These are phyloP conservation scores for Erebia ligea DNA, from an alignment of 2,888 invertebrate species.

Conservation along the genomic window DNA sequence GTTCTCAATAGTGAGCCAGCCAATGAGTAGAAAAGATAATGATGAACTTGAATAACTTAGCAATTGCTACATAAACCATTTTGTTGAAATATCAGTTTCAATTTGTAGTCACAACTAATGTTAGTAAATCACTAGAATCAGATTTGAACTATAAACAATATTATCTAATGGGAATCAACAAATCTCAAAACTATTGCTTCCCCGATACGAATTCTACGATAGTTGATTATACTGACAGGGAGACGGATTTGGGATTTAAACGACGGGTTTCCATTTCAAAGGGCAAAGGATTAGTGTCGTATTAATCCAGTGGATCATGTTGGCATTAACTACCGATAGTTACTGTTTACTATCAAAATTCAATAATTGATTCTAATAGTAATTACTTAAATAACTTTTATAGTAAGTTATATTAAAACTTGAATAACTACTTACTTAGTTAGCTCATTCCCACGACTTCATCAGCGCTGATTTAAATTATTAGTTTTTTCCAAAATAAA, in stretches of 20 bases:
- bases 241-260: conserved; percentile 3
- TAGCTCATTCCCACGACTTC: no score
- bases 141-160: conserved; percentile 1
- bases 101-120: not conserved
- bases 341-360: not conserved
- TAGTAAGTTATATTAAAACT: no score
- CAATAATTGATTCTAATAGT: not conserved
- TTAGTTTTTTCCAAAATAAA: no score
- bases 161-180: not conserved
- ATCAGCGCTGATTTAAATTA: no score
- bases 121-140: conserved; percentile 5
- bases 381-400: not conserved
- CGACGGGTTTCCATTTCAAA: conserved; percentile 8
- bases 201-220: not conserved
- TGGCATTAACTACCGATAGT: not conserved
- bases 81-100: not conserved
- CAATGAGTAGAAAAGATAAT: no score
- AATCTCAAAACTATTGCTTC: conserved; percentile 6
- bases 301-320: not conserved
- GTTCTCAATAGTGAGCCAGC: no score
- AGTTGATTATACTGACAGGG: conserved; percentile 8
- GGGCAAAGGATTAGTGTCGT: conserved; percentile 1
- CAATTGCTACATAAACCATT: no score
- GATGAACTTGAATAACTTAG: no score
- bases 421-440: no score